Percentiles rank a stretch among this genome's conserved stretches.
Conservation (phyloP, 1,140 invertebrate genomes). For the Pristionchus pacificus region DNA sequence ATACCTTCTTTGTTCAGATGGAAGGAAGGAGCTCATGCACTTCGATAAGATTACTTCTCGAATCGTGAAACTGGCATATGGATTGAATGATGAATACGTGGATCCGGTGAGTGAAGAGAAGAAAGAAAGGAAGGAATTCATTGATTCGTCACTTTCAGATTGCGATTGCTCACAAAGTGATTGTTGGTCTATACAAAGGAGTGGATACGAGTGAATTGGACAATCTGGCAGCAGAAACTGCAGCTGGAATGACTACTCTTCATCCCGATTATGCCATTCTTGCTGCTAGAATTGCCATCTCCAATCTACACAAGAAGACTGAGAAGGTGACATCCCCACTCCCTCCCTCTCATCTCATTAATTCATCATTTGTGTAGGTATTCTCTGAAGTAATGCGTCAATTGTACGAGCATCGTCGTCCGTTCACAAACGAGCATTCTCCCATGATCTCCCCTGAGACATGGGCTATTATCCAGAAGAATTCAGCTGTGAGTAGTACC, state of each 20-base stretch:
- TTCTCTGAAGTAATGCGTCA: constrained; percentile 83
- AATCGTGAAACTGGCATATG: constrained; percentile 90
- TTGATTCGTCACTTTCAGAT: constrained; percentile 51
- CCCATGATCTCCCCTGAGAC: constrained; percentile 83
- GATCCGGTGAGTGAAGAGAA: constrained; percentile 73
- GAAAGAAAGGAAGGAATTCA: not conserved
- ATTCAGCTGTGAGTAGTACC: constrained; percentile 67
- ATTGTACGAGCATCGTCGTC: constrained; percentile 74
- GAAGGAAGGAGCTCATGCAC: constrained; percentile 83
- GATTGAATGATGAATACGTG: constrained; percentile 88
- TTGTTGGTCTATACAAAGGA: constrained; percentile 88
- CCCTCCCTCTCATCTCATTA: not conserved
- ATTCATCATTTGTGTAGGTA: constrained; percentile 12
- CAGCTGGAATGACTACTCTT: constrained; percentile 87
- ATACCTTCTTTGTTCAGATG: constrained; percentile 64
- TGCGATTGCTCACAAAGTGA: constrained; percentile 66
- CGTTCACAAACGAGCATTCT: constrained; percentile 67
- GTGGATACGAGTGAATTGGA: constrained; percentile 93
- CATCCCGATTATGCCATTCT: constrained; percentile 94
- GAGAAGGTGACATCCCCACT: constrained; percentile 16
- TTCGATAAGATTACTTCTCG: constrained; percentile 96
- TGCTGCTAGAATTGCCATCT: constrained; percentile 88
- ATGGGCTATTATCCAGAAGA: constrained; percentile 77
- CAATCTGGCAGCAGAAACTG: constrained; percentile 91
- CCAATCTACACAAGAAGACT: constrained; percentile 90